Conservation (phyloP, 2,797 vertebrate genomes). For the Helarctos malayanus region DNA sequence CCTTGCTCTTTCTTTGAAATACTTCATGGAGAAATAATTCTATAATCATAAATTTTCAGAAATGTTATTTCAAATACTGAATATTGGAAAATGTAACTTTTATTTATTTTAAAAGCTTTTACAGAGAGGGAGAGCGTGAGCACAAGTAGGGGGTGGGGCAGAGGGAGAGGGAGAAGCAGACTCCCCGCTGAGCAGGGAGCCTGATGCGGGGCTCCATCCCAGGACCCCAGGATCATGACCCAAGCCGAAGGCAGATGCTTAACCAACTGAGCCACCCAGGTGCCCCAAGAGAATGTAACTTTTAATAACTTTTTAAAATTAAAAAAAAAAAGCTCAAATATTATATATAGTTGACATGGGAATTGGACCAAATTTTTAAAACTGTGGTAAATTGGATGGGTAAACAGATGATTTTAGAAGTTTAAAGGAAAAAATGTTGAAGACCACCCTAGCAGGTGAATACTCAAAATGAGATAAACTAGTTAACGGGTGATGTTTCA, state of each 20-base stretch:
- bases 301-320: neutral
- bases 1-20: neutral
- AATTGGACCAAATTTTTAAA: neutral
- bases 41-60: neutral
- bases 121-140: too few species aligned
- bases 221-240: neutral
- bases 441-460: neutral
- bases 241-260: neutral
- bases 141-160: neutral
- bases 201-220: accelerated
- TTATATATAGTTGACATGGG: neutral
- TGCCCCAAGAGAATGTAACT: neutral
- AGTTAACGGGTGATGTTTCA: neutral
- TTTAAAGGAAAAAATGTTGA: neutral
- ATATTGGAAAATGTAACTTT: neutral
- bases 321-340: neutral
- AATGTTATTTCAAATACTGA: neutral
- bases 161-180: neutral
- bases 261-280: neutral
- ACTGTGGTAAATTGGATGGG: neutral
- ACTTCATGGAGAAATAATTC: neutral
- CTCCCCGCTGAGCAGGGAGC: neutral
- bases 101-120: neutral
- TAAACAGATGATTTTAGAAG: neutral
- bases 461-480: neutral